A percentile compares a stretch with the other conserved stretches of the same genome.
Evolutionary conservation across 2,888 invertebrate species (phyloP).

Genomic region (Branchipolynoe longqiensis): DNA sequence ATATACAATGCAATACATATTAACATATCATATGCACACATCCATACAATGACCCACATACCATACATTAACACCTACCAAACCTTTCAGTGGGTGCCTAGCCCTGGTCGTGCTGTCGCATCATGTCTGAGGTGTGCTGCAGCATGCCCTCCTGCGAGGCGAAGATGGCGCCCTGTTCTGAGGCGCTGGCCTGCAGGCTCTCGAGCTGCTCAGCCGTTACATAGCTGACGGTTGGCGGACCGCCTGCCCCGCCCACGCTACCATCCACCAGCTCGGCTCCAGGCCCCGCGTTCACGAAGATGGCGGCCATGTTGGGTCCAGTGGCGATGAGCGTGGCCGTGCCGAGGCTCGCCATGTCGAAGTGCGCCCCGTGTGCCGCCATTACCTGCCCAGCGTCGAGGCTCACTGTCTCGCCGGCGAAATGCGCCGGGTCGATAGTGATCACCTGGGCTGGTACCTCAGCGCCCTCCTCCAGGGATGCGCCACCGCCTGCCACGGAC

Average conservation of each 20-base stretch:
- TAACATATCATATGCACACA: too few relatives aligned
- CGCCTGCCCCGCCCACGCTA: not conserved
- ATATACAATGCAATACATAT: too few relatives aligned
- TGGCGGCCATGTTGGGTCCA: conserved; percentile 43
- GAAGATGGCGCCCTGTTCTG: conserved; percentile 7
- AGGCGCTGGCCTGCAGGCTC: conserved; percentile 42
- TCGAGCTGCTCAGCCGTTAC: conserved; percentile 50
- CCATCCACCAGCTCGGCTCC: not conserved
- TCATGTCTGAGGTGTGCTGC: conserved; percentile 12
- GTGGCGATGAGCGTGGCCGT: conserved; percentile 57
- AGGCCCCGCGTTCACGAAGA: conserved; percentile 38
- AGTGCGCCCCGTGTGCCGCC: not conserved
- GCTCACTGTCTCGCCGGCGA: not conserved
- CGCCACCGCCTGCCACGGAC: not conserved
- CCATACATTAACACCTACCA: too few relatives aligned
- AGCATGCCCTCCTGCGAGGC: not conserved
- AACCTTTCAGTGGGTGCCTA: too few relatives aligned
- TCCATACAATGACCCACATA: too few relatives aligned
- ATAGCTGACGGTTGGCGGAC: not conserved
- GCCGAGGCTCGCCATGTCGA: not conserved
- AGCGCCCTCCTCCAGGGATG: conserved; percentile 16
- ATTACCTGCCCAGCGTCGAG: conserved; percentile 41
- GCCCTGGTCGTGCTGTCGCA: conserved; percentile 32
- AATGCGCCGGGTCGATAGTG: conserved; percentile 36
- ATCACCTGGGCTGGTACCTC: conserved; percentile 50